phyloP scores from a whole-genome alignment of 2,797 vertebrate species.

The Synanceia verrucosa region DNA sequence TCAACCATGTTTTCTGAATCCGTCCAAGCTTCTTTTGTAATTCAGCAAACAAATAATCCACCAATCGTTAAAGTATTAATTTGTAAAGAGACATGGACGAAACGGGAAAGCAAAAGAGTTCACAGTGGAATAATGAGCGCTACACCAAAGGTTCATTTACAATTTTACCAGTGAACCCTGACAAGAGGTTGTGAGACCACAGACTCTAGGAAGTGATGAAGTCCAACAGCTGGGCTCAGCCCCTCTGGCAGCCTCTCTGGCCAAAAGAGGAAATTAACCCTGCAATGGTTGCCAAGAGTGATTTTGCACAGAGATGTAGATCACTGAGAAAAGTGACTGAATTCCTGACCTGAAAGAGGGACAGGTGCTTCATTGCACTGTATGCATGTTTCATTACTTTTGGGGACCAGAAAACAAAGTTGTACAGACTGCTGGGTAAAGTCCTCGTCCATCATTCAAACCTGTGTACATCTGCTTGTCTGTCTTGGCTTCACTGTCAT shows the following conservation, averaged over 20 bases:
- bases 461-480: slow-evolving; percentile 12
- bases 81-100: too few relatives aligned
- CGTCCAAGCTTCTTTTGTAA: too few relatives aligned
- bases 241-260: slow-evolving; percentile 2
- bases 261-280: slow-evolving; percentile 25
- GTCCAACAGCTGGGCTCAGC: slow-evolving; percentile 28
- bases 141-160: not conserved
- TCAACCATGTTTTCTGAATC: too few relatives aligned
- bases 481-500: slow-evolving; percentile 18
- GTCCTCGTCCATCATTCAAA: not conserved
- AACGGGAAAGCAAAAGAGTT: too few relatives aligned
- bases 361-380: not conserved
- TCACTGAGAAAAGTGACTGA: not conserved
- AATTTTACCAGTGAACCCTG: not conserved
- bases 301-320: slow-evolving; percentile 8
- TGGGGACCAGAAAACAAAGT: not conserved
- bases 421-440: slow-evolving; percentile 12
- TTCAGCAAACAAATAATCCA: too few relatives aligned
- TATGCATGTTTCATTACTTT: not conserved
- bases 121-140: not conserved
- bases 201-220: slow-evolving; percentile 1
- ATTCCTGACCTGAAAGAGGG: slow-evolving; percentile 6
- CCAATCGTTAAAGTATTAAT: too few relatives aligned
- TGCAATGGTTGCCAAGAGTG: not conserved
- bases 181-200: not conserved